These are phyloP conservation scores for Galaxias olidus DNA, from an alignment of 2,797 vertebrate species.

Conservation along the genomic window DNA sequence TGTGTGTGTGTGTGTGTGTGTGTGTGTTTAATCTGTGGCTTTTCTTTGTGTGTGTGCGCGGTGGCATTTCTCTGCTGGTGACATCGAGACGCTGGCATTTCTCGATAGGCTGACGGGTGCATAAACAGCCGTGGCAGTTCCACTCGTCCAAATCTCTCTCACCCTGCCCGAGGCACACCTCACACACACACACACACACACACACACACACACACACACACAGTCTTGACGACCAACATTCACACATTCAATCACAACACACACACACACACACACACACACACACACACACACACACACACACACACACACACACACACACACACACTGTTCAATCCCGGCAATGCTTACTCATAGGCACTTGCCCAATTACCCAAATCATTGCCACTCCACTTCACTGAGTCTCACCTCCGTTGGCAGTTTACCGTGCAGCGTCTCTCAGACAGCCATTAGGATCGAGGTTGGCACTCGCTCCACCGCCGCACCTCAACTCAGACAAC, in stretches of 20 bases:
- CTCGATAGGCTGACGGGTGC: conserved; percentile 53
- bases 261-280: too few relatives aligned
- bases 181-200: neutral
- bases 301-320: conserved; percentile 57
- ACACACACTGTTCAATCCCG: too few relatives aligned
- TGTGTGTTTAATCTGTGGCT: neutral
- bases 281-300: conserved; percentile 26
- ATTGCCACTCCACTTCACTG: too few relatives aligned
- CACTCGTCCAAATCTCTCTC: conserved; percentile 61
- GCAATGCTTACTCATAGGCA: too few relatives aligned
- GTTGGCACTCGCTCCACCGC: too few relatives aligned
- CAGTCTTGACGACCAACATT: too few relatives aligned
- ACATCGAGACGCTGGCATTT: conserved; percentile 74
- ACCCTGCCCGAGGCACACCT: conserved; percentile 33
- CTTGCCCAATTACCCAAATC: too few relatives aligned
- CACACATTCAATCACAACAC: conserved; percentile 21
- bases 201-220: conserved; percentile 26
- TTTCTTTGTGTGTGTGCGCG: conserved; percentile 12
- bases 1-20: neutral
- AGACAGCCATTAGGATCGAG: too few relatives aligned
- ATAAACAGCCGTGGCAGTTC: conserved; percentile 56
- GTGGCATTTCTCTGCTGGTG: conserved; percentile 30
- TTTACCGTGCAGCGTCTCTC: too few relatives aligned
- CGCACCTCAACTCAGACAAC: too few relatives aligned
- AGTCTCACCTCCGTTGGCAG: too few relatives aligned